Conservation (phyloP, 2,888 invertebrate species). For the Polyploca ridens region DNA sequence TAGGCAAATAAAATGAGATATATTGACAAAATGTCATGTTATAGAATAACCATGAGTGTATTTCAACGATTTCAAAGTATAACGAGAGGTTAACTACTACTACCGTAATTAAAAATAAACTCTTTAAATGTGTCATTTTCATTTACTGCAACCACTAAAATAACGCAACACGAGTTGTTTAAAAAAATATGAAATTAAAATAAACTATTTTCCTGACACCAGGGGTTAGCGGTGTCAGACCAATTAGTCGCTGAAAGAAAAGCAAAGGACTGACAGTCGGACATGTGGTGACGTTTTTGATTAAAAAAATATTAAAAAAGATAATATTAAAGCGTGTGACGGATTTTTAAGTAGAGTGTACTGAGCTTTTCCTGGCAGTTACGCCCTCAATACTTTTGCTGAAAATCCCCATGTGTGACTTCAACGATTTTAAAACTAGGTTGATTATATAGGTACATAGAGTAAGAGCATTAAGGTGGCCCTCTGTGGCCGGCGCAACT, state of each 20-base stretch:
- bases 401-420: neutral
- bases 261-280: conserved; percentile 67
- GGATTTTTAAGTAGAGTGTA: conserved; percentile 2
- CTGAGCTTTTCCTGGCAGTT: neutral
- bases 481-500: too few relatives aligned
- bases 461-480: too few relatives aligned
- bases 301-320: conserved; percentile 53
- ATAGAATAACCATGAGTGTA: too few relatives aligned
- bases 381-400: neutral
- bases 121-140: conserved; percentile 59
- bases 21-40: neutral
- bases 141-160: conserved; percentile 55
- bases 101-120: conserved; percentile 24
- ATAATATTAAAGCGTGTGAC: conserved; percentile 42
- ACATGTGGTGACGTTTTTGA: conserved; percentile 69
- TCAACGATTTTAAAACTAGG: neutral
- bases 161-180: conserved; percentile 54
- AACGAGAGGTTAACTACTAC: conserved; percentile 5
- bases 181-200: conserved; percentile 64
- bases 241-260: conserved; percentile 81
- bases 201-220: conserved; percentile 51
- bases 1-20: neutral
- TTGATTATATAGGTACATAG: too few relatives aligned
- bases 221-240: conserved; percentile 74
- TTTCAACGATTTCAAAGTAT: neutral